Base-by-base conservation (phyloP, 2,113 vertebrate genomes). In the Marmota flaviventris region DNA sequence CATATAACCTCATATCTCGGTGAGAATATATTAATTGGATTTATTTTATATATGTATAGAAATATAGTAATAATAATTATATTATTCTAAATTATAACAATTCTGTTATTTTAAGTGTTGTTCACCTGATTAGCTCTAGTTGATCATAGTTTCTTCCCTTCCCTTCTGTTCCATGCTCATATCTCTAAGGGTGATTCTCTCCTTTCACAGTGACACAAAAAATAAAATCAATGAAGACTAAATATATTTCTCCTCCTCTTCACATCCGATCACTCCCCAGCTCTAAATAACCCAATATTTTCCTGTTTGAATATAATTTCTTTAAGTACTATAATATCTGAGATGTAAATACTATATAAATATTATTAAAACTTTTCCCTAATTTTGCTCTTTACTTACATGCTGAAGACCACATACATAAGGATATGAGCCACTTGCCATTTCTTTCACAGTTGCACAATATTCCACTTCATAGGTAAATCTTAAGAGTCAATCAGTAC, bases 1-100 rank as follows among this genome's bases (percentile, higher is more conserved):
- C 16, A 56, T 56, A 56, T 56, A 56, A 20, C 56, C 56, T 56
- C 10, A 39, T 79, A 39, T 37, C 53, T 75, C 56, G 56, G n/a
- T 85, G 70, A 67, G 42, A 92, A 73, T 73, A 48, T 27, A 69
- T 53, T 53, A 63, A 72, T 78, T 89, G 67, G 94, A 69, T 76
- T 72, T 53, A 67, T n/a, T 73, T 56, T 32, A 24, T 29, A 16
- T 37, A 37, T 20, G 25, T 84, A 58, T 20, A 65, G 37, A 63
- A 89, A 51, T 70, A 45, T 22, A 78, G n/a, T 37, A 61, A 25
- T 65, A 85, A 86, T 69, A 45, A 69, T 51, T 78, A 25, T 45
- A 37, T 29, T 69, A 20, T 45, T 72, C 37, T 45, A 84, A 73
- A 72, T 51, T 45, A 87, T 12, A 48, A 5, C n/a, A 39, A 65